Evolutionary conservation across 1,140 invertebrate genomes (phyloP), one percentile per base, ranked within the genome.

Genomic region (Philopotamus ludificatus): DNA sequence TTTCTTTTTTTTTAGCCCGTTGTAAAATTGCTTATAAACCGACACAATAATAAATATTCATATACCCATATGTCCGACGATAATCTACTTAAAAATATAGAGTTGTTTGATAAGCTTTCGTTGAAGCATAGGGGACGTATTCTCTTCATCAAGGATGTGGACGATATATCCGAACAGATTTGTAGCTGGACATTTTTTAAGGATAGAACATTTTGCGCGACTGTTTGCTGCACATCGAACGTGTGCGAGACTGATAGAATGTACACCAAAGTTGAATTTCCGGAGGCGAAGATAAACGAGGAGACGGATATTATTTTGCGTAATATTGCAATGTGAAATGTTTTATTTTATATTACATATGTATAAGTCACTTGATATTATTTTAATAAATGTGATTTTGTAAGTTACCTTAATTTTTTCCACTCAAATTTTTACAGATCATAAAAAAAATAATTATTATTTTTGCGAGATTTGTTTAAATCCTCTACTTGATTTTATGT

Each of bases 241-340:
- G 44, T 47, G 44, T 47, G 18, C 18, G 44, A 47, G 44, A 47
- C 44, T 47, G 44, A 47, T 20, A 47, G 18, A 47, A 47, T 47
- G 44, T 47, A 47, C 44, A 47, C 44, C 44, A 47, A 47, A 47
- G 44, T 47, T 16, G 44, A 47, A 47, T 47, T 47, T 20, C 44
- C 44, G 4, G 44, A 47, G 44, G 44, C 44, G 44, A 12, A 16
- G 10, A 47, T 47, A 12, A 47, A 47, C 44, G 44, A 47, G 15
- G 44, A 47, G 15, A 20, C 44, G 44, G 44, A 47, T 20, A 20
- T 47, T 47, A 47, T 47, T 47, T 8, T 16, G 44, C 18, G 10
- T 16, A 20, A 47, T 47, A 16, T 47, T 47, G 10, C 18, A 9
- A 47, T 47, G 18, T 15, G 44, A 9, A 16, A 47, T 47, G 3